A percentile compares a stretch with the other conserved stretches of the same genome.
These are phyloP conservation scores for Dryobotodes eremita DNA, from an alignment of 2,888 invertebrate genomes.

Conservation along the genomic window DNA sequence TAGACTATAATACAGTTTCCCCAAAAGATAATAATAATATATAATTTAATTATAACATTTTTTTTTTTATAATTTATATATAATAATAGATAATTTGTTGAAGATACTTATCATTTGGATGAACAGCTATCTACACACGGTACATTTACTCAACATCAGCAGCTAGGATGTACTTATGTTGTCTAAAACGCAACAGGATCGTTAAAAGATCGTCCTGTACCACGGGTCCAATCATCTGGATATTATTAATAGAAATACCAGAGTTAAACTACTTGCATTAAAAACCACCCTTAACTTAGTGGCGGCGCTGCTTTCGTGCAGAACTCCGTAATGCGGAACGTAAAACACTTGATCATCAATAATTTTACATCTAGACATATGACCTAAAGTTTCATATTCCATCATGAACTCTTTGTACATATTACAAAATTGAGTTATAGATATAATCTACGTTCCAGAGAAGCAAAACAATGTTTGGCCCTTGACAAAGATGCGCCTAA, in stretches of 20 bases:
- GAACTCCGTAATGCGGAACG: not conserved
- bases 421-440: not conserved
- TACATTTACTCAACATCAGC: slow-evolving; percentile 1
- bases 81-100: not conserved
- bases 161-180: not conserved
- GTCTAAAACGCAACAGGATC: not conserved
- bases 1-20: too few species aligned
- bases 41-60: too few species aligned
- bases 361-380: not conserved
- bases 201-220: not conserved
- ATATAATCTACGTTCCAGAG: not conserved
- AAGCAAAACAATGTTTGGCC: not conserved
- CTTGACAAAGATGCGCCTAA: not conserved
- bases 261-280: too few species aligned
- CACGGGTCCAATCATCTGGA: not conserved
- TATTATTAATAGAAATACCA: not conserved
- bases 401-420: not conserved
- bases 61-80: too few species aligned
- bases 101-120: not conserved
- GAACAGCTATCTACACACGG: not conserved
- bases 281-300: too few species aligned
- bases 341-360: not conserved
- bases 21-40: too few species aligned
- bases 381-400: not conserved
- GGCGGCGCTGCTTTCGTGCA: too few species aligned